Base-by-base conservation (phyloP, 2,113 vertebrate species). In the Chaetops frenatus region DNA sequence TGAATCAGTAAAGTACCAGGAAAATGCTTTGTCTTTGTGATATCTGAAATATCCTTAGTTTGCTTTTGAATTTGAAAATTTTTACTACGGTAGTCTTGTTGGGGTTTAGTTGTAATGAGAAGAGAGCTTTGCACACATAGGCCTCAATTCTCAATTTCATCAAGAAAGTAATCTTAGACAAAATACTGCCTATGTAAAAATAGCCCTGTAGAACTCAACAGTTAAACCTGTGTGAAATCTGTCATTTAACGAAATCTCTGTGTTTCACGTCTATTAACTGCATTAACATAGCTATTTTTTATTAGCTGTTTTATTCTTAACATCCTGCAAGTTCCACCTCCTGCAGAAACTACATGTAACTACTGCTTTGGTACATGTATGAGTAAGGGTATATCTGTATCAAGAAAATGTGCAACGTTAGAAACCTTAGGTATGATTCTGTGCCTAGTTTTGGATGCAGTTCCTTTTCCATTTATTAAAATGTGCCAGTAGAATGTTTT, bases 141-240 rank as follows among this genome's bases (percentile, higher is more conserved):
- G 3, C 70, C 87, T 96, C 76, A 7, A 71, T 89, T 92, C 89
- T 77, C 79, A 65, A 90, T 96, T 96, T 93, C 70, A 76, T 48
- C 71, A 67, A 56, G 95, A 65, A 79, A 58, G 40, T 57, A 82
- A 40, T 64, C 67, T 82, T 54, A 94, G 77, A 91, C 72, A 81
- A 69, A 94, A 66, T 53, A 71, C 23, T n/a, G 66, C 50, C 23
- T 47, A 5, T 54, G 24, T 73, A 85, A 83, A 95, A 96, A 88
- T 72, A 90, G 72, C 48, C 17, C 15, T 8, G 31, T 44, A 17
- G 56, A 86, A 24, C 53, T 86, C 31, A 48, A 48, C 81, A 90
- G 81, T 92, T 92, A 80, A 88, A 67, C 42, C 42, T 85, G 19
- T 3, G 9, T 87, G 78, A 79, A 82, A 66, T 58, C 20, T 15